These are phyloP conservation scores for Diarsia dahlii DNA, from an alignment of 2,888 invertebrate species.

Conservation along the genomic window DNA sequence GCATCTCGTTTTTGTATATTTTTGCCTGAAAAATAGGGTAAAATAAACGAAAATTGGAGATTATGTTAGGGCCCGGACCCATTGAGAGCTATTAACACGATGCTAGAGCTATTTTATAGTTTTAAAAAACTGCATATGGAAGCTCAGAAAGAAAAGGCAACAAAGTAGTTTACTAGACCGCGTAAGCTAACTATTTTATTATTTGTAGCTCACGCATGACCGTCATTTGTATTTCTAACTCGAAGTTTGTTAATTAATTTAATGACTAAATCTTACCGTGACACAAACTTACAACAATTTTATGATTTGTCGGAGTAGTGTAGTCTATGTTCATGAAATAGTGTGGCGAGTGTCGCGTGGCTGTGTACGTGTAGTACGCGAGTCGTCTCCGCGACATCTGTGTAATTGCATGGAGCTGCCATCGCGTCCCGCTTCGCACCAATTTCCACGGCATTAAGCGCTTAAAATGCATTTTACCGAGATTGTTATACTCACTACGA, in stretches of 20 bases:
- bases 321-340: conserved; percentile 1
- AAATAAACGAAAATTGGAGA: background rate
- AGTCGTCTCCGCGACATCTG: conserved; percentile 80
- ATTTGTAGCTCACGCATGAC: no score
- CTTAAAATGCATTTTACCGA: conserved; percentile 86
- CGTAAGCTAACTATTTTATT: no score
- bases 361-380: conserved; percentile 61
- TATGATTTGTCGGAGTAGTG: conserved; percentile 6
- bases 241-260: no score
- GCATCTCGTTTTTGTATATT: background rate
- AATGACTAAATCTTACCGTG: background rate
- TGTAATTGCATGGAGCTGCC: conserved; percentile 84
- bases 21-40: background rate
- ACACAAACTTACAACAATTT: background rate
- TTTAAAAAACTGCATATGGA: background rate
- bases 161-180: background rate
- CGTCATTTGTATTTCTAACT: no score
- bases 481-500: conserved; percentile 81
- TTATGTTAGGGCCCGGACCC: background rate
- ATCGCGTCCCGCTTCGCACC: conserved; percentile 81
- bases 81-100: background rate
- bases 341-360: conserved; percentile 15
- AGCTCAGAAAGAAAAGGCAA: background rate
- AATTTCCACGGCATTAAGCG: conserved; percentile 86
- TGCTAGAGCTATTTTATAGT: background rate